A percentile compares a stretch with the other conserved stretches of the same genome.
Conservation (phyloP, 1,140 invertebrate species). For the Drosophila nebulosa region DNA sequence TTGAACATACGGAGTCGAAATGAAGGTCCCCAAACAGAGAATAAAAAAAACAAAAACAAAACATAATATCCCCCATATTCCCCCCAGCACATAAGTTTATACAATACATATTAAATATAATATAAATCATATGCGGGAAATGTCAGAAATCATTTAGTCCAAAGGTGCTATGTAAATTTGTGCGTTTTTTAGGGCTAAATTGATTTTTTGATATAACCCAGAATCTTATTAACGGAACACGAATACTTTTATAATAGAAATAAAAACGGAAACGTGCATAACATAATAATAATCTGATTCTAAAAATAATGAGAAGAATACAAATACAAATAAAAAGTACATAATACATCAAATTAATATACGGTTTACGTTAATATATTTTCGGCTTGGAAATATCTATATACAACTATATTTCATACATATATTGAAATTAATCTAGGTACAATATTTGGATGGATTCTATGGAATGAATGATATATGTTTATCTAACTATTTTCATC, state of each 20-base stretch:
- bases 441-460: no score
- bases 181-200: background rate
- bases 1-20: slow-evolving; percentile 54
- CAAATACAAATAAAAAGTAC: slow-evolving; percentile 1
- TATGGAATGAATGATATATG: no score
- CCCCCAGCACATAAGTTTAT: slow-evolving; percentile 74
- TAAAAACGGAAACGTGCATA: background rate
- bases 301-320: background rate
- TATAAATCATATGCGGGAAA: slow-evolving; percentile 54
- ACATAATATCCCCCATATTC: slow-evolving; percentile 14
- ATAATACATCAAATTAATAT: background rate
- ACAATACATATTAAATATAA: slow-evolving; percentile 54
- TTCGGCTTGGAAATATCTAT: background rate
- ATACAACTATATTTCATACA: no score
- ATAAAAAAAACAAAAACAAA: slow-evolving; percentile 14
- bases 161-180: background rate
- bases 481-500: no score
- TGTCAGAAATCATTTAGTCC: slow-evolving; percentile 49
- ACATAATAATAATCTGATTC: background rate
- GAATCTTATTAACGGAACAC: background rate
- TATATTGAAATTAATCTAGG: no score
- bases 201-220: background rate
- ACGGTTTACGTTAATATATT: background rate
- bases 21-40: slow-evolving; percentile 13
- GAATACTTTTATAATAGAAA: slow-evolving; percentile 1